These are phyloP conservation scores for Lordiphosa andalusiaca DNA, from an alignment of 2,888 invertebrate species.

Conservation along the genomic window DNA sequence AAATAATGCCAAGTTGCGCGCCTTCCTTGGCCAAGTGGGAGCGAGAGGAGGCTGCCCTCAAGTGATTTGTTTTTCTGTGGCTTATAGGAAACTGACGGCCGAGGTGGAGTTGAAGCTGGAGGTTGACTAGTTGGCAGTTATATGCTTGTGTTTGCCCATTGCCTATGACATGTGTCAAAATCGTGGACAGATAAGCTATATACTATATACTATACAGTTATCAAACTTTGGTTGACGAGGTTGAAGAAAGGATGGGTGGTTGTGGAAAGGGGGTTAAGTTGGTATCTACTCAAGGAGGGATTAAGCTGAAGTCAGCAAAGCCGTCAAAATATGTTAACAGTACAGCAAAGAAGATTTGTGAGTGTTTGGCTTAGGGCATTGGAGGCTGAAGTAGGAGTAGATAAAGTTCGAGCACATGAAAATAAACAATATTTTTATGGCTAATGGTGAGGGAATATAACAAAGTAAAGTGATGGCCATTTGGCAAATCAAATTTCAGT, in stretches of 20 bases:
- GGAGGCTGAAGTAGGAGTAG: constrained; percentile 2
- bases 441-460: too few relatives aligned
- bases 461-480: too few relatives aligned
- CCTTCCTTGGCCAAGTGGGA: constrained; percentile 19
- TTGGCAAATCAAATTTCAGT: too few relatives aligned
- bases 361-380: not conserved
- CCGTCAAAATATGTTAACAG: constrained; percentile 30
- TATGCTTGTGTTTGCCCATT: constrained; percentile 36
- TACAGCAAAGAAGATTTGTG: constrained; percentile 5
- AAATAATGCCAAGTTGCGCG: constrained; percentile 61
- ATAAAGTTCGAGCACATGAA: not conserved
- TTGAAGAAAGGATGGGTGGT: constrained; percentile 1
- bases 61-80: constrained; percentile 71
- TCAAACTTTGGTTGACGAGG: constrained; percentile 20
- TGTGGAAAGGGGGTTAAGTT: too few relatives aligned
- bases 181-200: constrained; percentile 45
- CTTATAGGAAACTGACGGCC: constrained; percentile 35
- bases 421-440: too few relatives aligned
- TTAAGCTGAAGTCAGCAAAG: constrained; percentile 55
- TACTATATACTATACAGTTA: constrained; percentile 28
- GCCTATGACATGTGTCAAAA: constrained; percentile 71
- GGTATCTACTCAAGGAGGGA: constrained; percentile 35
- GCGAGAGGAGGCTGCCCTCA: constrained; percentile 39
- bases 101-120: constrained; percentile 2
- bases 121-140: constrained; percentile 1